Percentiles rank a stretch among this genome's conserved stretches.
phyloP scores from a whole-genome alignment of 2,888 invertebrate species.

The Leptinotarsa haldemani region DNA sequence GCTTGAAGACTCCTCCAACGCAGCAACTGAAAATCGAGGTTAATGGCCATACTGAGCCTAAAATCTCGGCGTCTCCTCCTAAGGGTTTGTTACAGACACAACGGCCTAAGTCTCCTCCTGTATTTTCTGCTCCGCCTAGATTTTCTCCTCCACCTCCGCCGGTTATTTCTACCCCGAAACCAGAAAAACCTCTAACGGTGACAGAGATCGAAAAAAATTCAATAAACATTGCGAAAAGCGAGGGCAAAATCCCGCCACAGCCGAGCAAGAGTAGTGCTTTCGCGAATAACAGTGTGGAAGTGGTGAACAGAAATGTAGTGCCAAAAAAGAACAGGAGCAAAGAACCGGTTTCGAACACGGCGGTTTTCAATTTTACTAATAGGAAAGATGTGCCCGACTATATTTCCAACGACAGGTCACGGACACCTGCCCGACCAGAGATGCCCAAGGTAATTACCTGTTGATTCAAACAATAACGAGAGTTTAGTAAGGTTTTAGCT shows the following conservation, averaged over 20 bases:
- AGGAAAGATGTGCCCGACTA: slow-evolving; percentile 91
- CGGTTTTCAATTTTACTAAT: slow-evolving; percentile 87
- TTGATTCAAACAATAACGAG: not conserved
- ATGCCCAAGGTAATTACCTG: slow-evolving; percentile 76
- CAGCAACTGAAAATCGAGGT: slow-evolving; percentile 55
- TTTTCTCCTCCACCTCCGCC: slow-evolving; percentile 51
- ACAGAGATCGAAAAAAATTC: slow-evolving; percentile 77
- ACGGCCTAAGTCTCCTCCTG: slow-evolving; percentile 45
- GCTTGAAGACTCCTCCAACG: slow-evolving; percentile 47
- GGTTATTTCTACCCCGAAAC: slow-evolving; percentile 21
- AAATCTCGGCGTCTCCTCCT: slow-evolving; percentile 13
- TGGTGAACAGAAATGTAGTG: slow-evolving; percentile 52
- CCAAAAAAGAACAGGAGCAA: slow-evolving; percentile 48
- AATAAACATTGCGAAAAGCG: slow-evolving; percentile 75
- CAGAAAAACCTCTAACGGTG: slow-evolving; percentile 65
- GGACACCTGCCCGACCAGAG: slow-evolving; percentile 75
- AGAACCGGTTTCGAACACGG: slow-evolving; percentile 45
- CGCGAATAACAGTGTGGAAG: slow-evolving; percentile 47
- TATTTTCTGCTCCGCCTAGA: slow-evolving; percentile 52
- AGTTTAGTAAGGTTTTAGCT: not conserved
- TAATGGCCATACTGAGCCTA: slow-evolving; percentile 51
- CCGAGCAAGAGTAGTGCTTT: slow-evolving; percentile 50
- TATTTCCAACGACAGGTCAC: slow-evolving; percentile 87
- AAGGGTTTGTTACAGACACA: slow-evolving; percentile 31
- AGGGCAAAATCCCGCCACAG: slow-evolving; percentile 49